phyloP scores from a whole-genome alignment of 2,888 invertebrate genomes.

The Cerceris ruficornis region DNA sequence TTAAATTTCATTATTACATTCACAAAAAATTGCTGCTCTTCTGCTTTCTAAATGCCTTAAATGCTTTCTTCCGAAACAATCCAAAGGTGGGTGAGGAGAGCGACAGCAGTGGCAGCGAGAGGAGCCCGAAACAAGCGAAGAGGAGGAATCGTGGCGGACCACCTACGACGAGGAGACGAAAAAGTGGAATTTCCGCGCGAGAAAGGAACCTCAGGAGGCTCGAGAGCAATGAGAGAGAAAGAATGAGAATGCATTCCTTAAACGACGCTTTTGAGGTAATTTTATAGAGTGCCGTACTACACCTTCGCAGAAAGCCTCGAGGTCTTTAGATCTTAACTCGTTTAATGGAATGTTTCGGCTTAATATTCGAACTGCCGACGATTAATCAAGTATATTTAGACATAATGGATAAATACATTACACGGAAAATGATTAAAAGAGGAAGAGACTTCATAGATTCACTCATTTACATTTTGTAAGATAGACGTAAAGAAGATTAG shows the following conservation, averaged over 20 bases:
- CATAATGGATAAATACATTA: no score
- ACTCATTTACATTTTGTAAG: no score
- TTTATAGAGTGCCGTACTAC: neutral
- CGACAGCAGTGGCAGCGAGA: slow-evolving; percentile 80
- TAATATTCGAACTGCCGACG: no score
- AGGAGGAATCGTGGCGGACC: slow-evolving; percentile 78
- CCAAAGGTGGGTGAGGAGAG: slow-evolving; percentile 79
- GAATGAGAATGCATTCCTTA: slow-evolving; percentile 95
- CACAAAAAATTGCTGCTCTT: no score
- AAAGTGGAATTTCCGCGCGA: slow-evolving; percentile 90
- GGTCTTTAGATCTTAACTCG: no score
- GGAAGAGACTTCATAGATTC: no score
- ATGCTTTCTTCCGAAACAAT: slow-evolving; percentile 18
- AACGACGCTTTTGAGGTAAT: slow-evolving; percentile 94
- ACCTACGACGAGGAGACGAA: slow-evolving; percentile 84
- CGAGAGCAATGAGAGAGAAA: slow-evolving; percentile 95
- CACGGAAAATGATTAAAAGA: no score
- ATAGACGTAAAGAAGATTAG: no score
- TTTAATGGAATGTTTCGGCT: no score
- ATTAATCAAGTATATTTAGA: no score
- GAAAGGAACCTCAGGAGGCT: slow-evolving; percentile 93
- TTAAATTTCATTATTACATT: no score
- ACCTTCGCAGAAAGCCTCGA: neutral
- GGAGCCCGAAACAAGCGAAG: slow-evolving; percentile 80
- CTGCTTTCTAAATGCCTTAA: no score